Conservation (phyloP, 2,113 vertebrate genomes). For the Charadrius vociferus region DNA sequence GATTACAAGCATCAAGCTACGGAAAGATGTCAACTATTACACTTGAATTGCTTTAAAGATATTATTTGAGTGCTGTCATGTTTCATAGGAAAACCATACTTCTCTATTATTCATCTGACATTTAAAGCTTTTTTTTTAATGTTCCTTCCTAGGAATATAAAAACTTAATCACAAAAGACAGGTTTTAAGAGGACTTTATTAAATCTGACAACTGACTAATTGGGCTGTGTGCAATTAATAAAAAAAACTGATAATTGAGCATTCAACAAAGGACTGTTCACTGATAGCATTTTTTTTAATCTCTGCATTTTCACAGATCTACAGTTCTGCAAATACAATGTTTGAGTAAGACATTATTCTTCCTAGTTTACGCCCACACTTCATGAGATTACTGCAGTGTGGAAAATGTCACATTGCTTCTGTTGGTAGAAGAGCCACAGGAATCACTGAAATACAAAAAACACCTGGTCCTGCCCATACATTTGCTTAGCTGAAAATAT, state of each 20-base stretch:
- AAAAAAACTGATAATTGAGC: neutral
- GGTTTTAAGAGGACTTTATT: slow-evolving; percentile 60
- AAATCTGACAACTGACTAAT: slow-evolving; percentile 55
- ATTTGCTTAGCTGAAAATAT: neutral
- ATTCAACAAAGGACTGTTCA: slow-evolving; percentile 38
- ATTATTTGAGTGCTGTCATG: slow-evolving; percentile 11
- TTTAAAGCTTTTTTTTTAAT: slow-evolving; percentile 26
- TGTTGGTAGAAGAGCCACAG: neutral
- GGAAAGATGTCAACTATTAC: neutral
- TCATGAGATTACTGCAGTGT: neutral
- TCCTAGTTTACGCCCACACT: neutral
- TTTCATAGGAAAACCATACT: slow-evolving; percentile 54
- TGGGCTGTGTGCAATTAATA: slow-evolving; percentile 39
- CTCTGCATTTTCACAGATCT: slow-evolving; percentile 8
- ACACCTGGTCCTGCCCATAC: neutral
- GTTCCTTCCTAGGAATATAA: slow-evolving; percentile 52
- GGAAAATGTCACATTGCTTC: neutral
- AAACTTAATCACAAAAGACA: slow-evolving; percentile 60
- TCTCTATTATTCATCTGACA: slow-evolving; percentile 64
- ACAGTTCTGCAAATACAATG: slow-evolving; percentile 22
- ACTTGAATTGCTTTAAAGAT: slow-evolving; percentile 6
- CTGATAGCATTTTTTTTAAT: neutral
- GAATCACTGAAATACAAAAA: neutral
- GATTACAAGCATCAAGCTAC: neutral
- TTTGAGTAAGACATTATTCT: neutral